Conservation (phyloP, 2,113 vertebrate genomes). For the human region DNA sequence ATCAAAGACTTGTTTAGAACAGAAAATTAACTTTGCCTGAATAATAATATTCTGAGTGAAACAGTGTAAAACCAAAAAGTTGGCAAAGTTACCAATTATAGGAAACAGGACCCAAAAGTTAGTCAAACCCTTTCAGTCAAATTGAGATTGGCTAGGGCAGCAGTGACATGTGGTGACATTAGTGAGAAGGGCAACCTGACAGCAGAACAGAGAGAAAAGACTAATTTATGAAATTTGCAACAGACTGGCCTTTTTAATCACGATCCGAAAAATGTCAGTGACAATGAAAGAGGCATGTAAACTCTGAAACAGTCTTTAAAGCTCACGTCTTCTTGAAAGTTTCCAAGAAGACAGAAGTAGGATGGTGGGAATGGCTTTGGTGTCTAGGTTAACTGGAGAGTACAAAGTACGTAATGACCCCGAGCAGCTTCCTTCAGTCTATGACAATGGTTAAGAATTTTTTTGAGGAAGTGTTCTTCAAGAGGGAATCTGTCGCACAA, state of each 20-base stretch:
- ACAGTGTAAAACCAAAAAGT: not conserved
- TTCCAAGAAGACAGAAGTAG: not conserved
- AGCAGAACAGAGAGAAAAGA: constrained; percentile 35
- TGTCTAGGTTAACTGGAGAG: not conserved
- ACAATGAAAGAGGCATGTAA: not conserved
- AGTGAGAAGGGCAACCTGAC: constrained; percentile 29
- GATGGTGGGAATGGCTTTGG: not conserved
- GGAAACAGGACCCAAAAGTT: not conserved
- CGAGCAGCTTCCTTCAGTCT: not conserved
- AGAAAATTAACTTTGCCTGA: not conserved
- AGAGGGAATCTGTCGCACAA: not conserved
- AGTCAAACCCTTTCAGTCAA: not conserved
- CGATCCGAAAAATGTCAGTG: constrained; percentile 16
- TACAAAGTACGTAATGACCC: not conserved
- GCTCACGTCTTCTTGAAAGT: not conserved
- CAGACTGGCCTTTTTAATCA: not conserved
- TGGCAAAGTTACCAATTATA: not conserved
- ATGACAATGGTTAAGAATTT: not conserved
- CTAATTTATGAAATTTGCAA: constrained; percentile 46
- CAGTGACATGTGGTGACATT: constrained; percentile 55
- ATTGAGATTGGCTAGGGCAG: not conserved
- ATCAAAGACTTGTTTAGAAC: not conserved
- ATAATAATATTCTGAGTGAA: not conserved
- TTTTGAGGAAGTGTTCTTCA: not conserved
- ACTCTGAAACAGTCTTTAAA: not conserved